Evolutionary conservation across 2,797 vertebrate species (phyloP).

Genomic region (Rhadinocentrus ornatus): DNA sequence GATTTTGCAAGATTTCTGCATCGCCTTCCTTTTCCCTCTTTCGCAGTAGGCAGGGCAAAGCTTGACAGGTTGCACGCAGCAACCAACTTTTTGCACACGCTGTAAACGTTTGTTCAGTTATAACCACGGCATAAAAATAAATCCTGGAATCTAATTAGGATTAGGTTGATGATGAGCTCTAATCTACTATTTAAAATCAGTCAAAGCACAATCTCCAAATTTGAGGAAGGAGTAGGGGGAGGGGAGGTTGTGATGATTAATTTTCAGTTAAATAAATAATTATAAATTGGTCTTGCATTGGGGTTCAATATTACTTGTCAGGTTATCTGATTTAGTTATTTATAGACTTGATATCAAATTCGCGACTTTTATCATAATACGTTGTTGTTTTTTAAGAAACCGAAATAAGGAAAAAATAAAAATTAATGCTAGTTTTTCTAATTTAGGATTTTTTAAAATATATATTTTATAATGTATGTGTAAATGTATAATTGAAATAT

Average conservation of each 20-base stretch:
- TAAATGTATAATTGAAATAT: not conserved
- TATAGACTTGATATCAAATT: not conserved
- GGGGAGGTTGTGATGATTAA: conserved; percentile 37
- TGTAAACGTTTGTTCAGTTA: not conserved
- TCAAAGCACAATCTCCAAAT: conserved; percentile 22
- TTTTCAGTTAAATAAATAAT: conserved; percentile 3
- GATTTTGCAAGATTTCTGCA: conserved; percentile 35
- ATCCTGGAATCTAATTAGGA: accelerated
- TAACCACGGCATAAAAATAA: accelerated
- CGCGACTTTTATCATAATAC: not conserved
- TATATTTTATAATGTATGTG: not conserved
- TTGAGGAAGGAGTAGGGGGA: conserved; percentile 61
- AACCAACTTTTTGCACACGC: conserved; percentile 11
- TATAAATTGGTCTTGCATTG: not conserved
- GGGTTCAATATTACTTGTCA: not conserved
- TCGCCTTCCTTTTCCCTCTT: conserved; percentile 22
- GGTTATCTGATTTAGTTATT: not conserved
- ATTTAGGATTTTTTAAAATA: not conserved
- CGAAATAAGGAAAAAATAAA: not conserved
- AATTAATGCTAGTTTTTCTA: not conserved
- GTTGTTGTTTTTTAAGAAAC: not conserved
- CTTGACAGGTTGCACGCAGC: conserved; percentile 36
- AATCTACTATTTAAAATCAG: not conserved
- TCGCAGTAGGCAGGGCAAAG: conserved; percentile 19
- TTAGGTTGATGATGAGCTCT: accelerated